These are phyloP conservation scores for Cynaeus angustus DNA, from an alignment of 2,888 invertebrate genomes.

Conservation along the genomic window DNA sequence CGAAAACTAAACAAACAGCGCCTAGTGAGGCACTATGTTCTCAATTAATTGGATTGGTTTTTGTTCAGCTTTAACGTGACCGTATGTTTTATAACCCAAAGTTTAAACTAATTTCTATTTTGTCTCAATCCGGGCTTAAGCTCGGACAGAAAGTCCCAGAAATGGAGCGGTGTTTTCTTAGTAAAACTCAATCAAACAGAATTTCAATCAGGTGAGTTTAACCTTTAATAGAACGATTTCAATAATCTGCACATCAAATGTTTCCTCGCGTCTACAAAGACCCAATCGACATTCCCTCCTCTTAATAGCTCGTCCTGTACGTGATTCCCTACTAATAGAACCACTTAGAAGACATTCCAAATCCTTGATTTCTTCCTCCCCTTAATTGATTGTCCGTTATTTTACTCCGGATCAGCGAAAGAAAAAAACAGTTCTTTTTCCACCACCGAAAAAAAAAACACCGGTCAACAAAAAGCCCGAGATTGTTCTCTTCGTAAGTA, in stretches of 20 bases:
- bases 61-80: neutral
- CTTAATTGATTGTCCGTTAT: conserved; percentile 20
- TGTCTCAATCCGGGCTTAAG: no score
- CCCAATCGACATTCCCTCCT: conserved; percentile 16
- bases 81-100: neutral
- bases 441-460: conserved; percentile 11
- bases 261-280: conserved; percentile 24
- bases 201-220: neutral
- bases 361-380: conserved; percentile 29
- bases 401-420: conserved; percentile 2
- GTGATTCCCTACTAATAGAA: conserved; percentile 38
- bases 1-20: neutral
- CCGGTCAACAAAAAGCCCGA: conserved; percentile 36
- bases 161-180: no score
- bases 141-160: no score
- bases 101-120: neutral
- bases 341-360: conserved; percentile 28
- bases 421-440: neutral
- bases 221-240: no score
- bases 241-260: conserved; percentile 36
- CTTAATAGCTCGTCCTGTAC: conserved; percentile 30
- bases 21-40: neutral
- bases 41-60: neutral
- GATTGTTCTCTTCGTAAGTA: conserved; percentile 38
- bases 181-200: neutral